Evolutionary conservation across 2,888 invertebrate species (phyloP), one percentile per base, ranked within the genome.

Genomic region (Magallana nippona): DNA sequence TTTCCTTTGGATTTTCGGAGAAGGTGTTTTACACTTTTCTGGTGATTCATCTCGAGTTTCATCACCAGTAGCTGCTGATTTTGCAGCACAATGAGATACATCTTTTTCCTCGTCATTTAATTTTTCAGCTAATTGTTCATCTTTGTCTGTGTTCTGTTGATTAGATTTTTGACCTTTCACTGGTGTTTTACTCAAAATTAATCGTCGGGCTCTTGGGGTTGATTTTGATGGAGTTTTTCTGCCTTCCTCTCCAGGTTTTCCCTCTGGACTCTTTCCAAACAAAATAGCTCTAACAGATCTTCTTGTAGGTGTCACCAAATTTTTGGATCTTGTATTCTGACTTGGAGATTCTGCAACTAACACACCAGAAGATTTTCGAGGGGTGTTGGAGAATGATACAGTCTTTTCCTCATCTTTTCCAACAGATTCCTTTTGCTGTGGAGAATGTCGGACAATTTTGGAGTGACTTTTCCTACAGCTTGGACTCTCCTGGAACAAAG

Each of bases 221-320:
- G 58, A 57, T 57, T 32, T 22, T 80, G 80, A 80, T 58, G 58
- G 56, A 57, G 57, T 32, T 57, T 79, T 57, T 78, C 55, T 78
- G 22, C n/a, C n/a, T 56, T 56, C 78, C 55, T 78, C 19, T n/a
- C n/a, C 55, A 11, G 55, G 17, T 62, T 84, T 84, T 19, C 44
- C 27, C 80, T 85, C 85, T 32, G 85, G 90, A 85, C 90, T 90
- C 44, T 87, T 88, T 11, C 88, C 84, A 86, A 90, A 90, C 71
- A 90, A 84, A 15, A 87, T 88, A 15, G 90, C 89, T 32, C 89
- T 78, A 1, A 90, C 89, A 79, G 90, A 88, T 57, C 85, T 85
- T 58, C 89, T 81, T 44, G 89, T 89, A 19, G 90, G 89, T 32
- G 89, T 89, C n/a, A 86, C 83, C 1, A 81, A 80, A 5, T 79